Conservation (phyloP, 1,140 invertebrate species). For the Papilio helenus region DNA sequence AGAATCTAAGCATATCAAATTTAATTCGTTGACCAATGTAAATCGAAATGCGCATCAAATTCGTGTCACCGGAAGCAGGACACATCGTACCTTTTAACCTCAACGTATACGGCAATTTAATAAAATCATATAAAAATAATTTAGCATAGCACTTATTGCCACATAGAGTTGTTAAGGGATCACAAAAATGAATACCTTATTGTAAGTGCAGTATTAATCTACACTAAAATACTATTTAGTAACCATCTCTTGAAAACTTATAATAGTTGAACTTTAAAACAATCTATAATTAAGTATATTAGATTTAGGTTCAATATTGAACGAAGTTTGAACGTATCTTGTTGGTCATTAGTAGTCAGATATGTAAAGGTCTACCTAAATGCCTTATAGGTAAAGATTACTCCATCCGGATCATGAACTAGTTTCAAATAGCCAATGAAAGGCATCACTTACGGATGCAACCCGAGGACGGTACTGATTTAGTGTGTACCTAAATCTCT, state of each 20-base stretch:
- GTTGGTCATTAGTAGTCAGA: not conserved
- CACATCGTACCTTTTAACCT: constrained; percentile 7
- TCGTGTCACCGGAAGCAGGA: constrained; percentile 10
- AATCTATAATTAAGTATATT: no score
- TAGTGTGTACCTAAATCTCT: not conserved
- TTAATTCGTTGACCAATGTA: not conserved
- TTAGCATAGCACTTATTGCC: not conserved
- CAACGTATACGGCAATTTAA: constrained; percentile 14
- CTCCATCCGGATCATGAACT: constrained; percentile 21
- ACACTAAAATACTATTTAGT: no score
- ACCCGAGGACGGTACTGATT: not conserved
- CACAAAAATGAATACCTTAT: not conserved
- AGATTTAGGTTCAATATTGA: not conserved
- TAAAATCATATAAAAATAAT: constrained; percentile 3
- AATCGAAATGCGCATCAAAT: not conserved
- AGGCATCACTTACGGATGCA: not conserved
- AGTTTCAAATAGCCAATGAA: constrained; percentile 11
- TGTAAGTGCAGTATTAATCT: not conserved
- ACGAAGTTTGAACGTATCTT: not conserved
- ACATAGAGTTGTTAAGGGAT: not conserved
- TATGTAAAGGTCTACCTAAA: constrained; percentile 9
- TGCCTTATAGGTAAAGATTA: constrained; percentile 12
- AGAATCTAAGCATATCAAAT: constrained; percentile 32
- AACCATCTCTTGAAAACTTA: not conserved
- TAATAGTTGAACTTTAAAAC: not conserved